Conservation (phyloP, 1,140 invertebrate genomes). For the Yoshiicerus persimilis region DNA sequence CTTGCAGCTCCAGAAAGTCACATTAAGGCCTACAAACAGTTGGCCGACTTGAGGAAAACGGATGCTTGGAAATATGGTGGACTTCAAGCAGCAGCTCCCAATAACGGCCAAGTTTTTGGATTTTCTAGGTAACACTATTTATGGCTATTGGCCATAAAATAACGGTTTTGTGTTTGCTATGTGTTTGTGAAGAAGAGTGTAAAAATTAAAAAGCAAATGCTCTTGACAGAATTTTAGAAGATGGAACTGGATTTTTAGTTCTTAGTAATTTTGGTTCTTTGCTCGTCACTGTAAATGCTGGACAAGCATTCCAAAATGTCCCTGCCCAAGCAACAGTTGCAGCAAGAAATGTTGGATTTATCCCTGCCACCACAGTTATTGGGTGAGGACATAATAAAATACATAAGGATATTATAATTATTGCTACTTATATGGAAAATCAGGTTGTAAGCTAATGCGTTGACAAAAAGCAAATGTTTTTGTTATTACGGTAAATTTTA, state of each 20-base stretch:
- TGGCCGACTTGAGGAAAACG: slow-evolving; percentile 51
- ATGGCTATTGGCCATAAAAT: background rate
- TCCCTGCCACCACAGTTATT: background rate
- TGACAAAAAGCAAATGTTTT: too few relatives aligned
- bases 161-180: background rate
- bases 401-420: too few relatives aligned
- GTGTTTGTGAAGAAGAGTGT: background rate
- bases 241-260: background rate
- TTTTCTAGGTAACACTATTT: background rate
- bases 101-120: background rate
- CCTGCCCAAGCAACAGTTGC: background rate
- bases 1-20: slow-evolving; percentile 50
- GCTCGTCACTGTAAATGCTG: background rate
- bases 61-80: background rate
- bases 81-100: background rate
- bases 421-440: too few relatives aligned
- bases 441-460: too few relatives aligned
- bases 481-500: background rate
- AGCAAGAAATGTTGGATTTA: background rate
- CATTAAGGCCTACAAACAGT: slow-evolving; percentile 51
- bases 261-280: background rate
- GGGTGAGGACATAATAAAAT: too few relatives aligned
- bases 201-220: background rate
- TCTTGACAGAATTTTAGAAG: background rate
- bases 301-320: background rate